Conservation (phyloP, 1,140 invertebrate species). For the Cylas formicarius region DNA sequence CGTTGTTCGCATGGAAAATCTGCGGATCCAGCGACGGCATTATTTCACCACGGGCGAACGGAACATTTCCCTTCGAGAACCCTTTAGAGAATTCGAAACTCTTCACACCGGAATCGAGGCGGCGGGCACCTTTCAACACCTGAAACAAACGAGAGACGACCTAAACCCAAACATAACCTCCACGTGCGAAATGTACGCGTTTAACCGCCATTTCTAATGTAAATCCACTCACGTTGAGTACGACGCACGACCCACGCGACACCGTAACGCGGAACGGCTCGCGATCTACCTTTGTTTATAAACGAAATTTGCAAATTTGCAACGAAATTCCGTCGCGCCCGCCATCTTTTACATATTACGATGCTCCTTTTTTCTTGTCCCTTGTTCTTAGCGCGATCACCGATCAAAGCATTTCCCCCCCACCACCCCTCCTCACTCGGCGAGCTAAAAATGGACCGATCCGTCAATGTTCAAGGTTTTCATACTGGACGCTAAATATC, state of each 20-base stretch:
- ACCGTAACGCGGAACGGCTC: no score
- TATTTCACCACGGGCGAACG: slow-evolving; percentile 21
- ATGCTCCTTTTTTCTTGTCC: slow-evolving; percentile 33
- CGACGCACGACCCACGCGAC: slow-evolving; percentile 7
- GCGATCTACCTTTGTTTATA: slow-evolving; percentile 32
- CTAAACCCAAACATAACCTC: slow-evolving; percentile 38
- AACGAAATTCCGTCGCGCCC: slow-evolving; percentile 35
- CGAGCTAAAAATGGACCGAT: slow-evolving; percentile 34
- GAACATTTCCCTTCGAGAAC: no score
- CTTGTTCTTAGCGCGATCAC: slow-evolving; percentile 25
- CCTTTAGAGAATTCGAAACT: neutral
- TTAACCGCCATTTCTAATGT: slow-evolving; percentile 14
- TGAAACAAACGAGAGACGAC: slow-evolving; percentile 29
- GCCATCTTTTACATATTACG: slow-evolving; percentile 40
- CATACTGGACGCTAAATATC: no score
- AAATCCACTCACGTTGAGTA: slow-evolving; percentile 9
- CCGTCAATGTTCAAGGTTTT: no score
- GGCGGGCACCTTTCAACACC: slow-evolving; percentile 16
- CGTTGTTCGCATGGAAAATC: slow-evolving; percentile 22
- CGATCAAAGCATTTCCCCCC: slow-evolving; percentile 30
- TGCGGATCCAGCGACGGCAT: slow-evolving; percentile 18
- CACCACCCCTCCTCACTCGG: no score
- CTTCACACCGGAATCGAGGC: neutral
- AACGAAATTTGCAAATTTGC: slow-evolving; percentile 40
- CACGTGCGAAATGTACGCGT: slow-evolving; percentile 10